Conservation (phyloP, 2,113 vertebrate species). For the Rhynchopsitta pachyrhyncha region DNA sequence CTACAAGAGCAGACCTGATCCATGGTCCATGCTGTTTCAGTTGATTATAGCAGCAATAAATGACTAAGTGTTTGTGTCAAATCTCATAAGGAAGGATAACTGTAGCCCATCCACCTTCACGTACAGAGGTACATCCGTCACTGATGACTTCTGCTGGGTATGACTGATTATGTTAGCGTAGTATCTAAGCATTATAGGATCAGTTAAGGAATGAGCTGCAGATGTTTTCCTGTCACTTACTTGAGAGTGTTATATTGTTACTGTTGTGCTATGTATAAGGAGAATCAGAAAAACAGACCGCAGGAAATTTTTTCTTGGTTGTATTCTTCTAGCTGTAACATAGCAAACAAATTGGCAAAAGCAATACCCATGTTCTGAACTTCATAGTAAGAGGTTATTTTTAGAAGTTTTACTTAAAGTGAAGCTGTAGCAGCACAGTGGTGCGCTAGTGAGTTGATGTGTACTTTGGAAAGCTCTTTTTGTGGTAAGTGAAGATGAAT, state of each 20-base stretch:
- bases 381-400: conserved; percentile 2
- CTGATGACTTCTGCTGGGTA: background rate
- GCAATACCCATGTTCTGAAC: background rate
- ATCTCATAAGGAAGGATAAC: background rate
- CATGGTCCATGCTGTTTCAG: background rate
- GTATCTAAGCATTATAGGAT: background rate
- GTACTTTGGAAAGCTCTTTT: background rate
- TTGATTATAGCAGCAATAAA: background rate
- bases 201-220: background rate
- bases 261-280: background rate
- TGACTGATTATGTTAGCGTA: background rate
- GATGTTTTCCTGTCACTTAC: background rate
- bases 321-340: background rate
- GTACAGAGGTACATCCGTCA: background rate
- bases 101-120: background rate
- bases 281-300: background rate
- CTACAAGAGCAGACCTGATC: background rate
- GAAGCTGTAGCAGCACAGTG: background rate
- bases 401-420: background rate
- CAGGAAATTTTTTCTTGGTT: conserved; percentile 11
- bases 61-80: background rate
- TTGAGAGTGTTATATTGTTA: background rate
- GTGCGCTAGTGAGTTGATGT: background rate
- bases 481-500: background rate
- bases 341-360: background rate